A percentile compares a stretch with the other conserved stretches of the same genome.
Conservation (phyloP, 1,140 invertebrate genomes). For the Lucilia cuprina region DNA sequence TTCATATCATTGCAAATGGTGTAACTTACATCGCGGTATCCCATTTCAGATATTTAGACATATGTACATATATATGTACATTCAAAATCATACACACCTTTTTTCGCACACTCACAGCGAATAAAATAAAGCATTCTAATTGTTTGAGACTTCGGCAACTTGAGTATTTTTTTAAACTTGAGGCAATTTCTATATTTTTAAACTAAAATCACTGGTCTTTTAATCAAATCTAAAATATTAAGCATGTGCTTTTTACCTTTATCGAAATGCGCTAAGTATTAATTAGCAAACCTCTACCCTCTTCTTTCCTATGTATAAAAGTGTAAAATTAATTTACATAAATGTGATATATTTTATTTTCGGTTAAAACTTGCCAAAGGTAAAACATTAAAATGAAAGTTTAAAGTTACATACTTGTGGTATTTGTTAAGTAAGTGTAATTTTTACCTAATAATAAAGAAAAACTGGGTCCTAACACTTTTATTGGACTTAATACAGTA, state of each 20-base stretch:
- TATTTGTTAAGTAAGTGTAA: not conserved
- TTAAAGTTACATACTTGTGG: conserved; percentile 1
- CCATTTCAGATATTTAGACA: not conserved
- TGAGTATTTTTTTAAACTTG: too few relatives aligned
- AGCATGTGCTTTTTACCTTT: too few relatives aligned
- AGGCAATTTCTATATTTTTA: not conserved
- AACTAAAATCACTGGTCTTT: too few relatives aligned
- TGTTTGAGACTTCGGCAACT: too few relatives aligned
- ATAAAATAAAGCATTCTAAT: not conserved
- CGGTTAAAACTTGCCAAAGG: not conserved
- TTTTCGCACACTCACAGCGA: not conserved
- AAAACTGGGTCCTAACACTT: too few relatives aligned
- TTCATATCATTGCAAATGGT: conserved; percentile 27
- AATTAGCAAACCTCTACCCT: too few relatives aligned
- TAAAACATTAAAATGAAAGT: conserved; percentile 15
- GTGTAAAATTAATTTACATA: not conserved
- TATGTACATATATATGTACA: not conserved
- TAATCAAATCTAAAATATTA: too few relatives aligned
- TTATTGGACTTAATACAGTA: too few relatives aligned
- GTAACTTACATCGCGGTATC: conserved; percentile 24
- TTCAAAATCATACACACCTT: conserved; percentile 7
- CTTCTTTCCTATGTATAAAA: too few relatives aligned
- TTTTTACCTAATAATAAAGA: not conserved
- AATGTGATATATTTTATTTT: not conserved
- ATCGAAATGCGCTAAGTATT: too few relatives aligned